Evolutionary conservation across 2,797 vertebrate species (phyloP).

Genomic region (Melanogrammus aeglefinus): DNA sequence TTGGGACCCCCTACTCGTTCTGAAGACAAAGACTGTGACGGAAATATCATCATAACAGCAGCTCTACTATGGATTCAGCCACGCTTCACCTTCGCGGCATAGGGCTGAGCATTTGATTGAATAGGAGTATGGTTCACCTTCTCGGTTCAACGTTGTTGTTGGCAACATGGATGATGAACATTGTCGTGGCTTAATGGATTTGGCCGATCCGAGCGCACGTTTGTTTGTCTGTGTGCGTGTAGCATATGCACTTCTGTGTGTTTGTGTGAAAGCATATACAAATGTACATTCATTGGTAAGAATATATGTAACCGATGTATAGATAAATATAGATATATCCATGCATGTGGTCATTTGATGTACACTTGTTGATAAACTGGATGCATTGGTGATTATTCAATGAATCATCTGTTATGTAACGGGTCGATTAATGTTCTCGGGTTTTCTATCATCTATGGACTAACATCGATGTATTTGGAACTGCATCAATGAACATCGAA

Average conservation of each 20-base stretch:
- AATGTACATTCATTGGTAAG: neutral
- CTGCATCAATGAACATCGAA: neutral
- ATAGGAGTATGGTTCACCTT: neutral
- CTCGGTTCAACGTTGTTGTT: neutral
- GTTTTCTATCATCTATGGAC: neutral
- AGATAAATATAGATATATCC: too few relatives aligned
- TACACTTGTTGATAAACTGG: neutral
- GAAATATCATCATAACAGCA: neutral
- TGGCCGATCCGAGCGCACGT: too few relatives aligned
- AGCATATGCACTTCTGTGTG: too few relatives aligned
- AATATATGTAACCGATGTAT: too few relatives aligned
- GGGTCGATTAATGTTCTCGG: neutral
- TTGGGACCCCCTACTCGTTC: neutral
- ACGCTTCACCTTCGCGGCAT: too few relatives aligned
- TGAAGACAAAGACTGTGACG: neutral
- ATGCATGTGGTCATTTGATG: neutral
- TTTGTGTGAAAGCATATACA: neutral
- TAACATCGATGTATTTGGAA: neutral
- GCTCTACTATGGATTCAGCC: neutral
- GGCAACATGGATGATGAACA: neutral
- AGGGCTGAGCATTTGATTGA: neutral
- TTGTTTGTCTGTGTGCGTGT: too few relatives aligned
- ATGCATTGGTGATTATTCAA: neutral
- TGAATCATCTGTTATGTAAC: neutral
- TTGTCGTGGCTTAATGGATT: too few relatives aligned